A percentile compares a stretch with the other conserved stretches of the same genome.
Evolutionary conservation across 2,113 vertebrate genomes (phyloP).

Genomic region (Oophaga pumilio): DNA sequence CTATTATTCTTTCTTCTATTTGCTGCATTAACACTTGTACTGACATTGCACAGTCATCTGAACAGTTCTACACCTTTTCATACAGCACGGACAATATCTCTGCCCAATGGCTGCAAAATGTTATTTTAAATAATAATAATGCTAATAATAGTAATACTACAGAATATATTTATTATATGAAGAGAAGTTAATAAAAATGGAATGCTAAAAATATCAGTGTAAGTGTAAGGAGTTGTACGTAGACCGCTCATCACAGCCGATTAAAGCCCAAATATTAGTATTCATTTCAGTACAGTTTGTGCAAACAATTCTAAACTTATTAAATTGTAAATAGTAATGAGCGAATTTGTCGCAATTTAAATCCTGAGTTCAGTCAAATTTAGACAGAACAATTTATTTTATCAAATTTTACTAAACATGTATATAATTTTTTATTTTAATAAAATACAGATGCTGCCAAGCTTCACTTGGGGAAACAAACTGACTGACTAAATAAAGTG

Average conservation of each 20-base stretch:
- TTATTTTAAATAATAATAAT: not conserved
- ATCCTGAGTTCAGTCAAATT: too few species aligned
- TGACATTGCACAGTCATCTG: slow-evolving; percentile 60
- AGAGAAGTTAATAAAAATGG: not conserved
- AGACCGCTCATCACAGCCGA: not conserved
- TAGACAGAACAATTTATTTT: too few species aligned
- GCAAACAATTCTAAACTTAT: not conserved
- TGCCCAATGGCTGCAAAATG: not conserved
- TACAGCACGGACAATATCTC: not conserved
- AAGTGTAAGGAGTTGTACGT: not conserved
- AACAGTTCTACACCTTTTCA: slow-evolving; percentile 63
- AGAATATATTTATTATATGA: not conserved
- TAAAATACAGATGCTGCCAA: too few species aligned
- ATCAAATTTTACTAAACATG: too few species aligned
- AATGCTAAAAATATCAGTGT: not conserved
- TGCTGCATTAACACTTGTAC: slow-evolving; percentile 40
- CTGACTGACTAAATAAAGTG: too few species aligned
- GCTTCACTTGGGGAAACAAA: too few species aligned
- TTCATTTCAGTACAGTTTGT: not conserved
- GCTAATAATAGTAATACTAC: not conserved
- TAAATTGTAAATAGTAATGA: too few species aligned
- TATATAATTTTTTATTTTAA: too few species aligned
- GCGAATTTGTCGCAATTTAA: too few species aligned
- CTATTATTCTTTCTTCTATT: slow-evolving; percentile 27
- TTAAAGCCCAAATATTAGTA: not conserved